These are phyloP conservation scores for Microctenopoma lineatum DNA, from an alignment of 2,797 vertebrate genomes.

Conservation along the genomic window DNA sequence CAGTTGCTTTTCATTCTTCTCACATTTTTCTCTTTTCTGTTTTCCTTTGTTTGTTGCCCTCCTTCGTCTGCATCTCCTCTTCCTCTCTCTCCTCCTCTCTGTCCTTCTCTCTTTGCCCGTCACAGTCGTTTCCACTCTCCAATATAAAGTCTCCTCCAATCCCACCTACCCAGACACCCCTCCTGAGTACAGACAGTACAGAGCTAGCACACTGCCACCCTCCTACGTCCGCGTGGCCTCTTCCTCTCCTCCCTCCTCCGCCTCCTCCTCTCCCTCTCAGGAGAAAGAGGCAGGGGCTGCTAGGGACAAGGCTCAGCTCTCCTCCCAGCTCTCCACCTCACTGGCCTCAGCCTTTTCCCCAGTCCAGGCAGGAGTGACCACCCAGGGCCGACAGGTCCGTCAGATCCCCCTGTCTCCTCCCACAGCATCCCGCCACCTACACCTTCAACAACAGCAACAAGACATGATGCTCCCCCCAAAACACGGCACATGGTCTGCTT, in stretches of 20 bases:
- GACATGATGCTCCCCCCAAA: conserved; percentile 78
- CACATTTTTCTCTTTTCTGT: conserved; percentile 84
- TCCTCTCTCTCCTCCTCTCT: conserved; percentile 44
- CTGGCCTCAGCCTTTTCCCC: conserved; percentile 87
- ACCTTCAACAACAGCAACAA: conserved; percentile 68
- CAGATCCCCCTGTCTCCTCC: conserved; percentile 88
- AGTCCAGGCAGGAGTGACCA: conserved; percentile 80
- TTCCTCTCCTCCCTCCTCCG: conserved; percentile 76
- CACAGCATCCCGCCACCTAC: conserved; percentile 70
- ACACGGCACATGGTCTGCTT: conserved; percentile 84
- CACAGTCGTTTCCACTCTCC: conserved; percentile 90
- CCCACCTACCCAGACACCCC: conserved; percentile 85
- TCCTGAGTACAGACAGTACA: conserved; percentile 85
- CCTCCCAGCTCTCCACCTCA: conserved; percentile 86
- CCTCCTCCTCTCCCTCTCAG: conserved; percentile 77
- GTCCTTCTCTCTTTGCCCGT: conserved; percentile 70
- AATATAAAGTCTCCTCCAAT: conserved; percentile 87
- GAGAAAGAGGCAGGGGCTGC: conserved; percentile 77
- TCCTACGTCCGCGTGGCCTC: conserved; percentile 84
- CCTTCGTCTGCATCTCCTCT: conserved; percentile 69
- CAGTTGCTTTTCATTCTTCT: conserved; percentile 82
- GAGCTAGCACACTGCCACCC: conserved; percentile 82
- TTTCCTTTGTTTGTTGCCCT: conserved; percentile 83
- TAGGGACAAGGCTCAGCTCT: conserved; percentile 79
- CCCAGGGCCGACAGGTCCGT: conserved; percentile 81